Base-by-base conservation (phyloP, 2,888 invertebrate genomes). In the Laspeyria flexula region DNA sequence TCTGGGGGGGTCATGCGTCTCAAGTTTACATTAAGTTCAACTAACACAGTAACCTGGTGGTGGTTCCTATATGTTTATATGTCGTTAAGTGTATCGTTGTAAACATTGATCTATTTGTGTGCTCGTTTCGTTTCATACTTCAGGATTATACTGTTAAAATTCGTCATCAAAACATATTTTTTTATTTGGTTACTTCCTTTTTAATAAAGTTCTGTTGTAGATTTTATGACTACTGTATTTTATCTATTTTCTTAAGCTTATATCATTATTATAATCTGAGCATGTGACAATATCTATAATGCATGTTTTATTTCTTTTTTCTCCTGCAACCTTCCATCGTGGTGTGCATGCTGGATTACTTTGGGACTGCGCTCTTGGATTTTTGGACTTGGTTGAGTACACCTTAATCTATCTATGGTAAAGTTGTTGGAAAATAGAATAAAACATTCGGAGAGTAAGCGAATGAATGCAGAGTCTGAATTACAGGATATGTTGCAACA, bases 351-450 rank as follows among this genome's bases (percentile, higher is more conserved):
- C 42, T 42, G 73, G 60, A 64, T 49, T 57, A 43, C 38, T 67
- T 59, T 60, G 56, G 64, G 61, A 56, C 69, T 57, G 52, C 63
- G 53, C 64, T 65, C 54, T 57, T 60, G 50, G 65, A 60, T 5
- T 21, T 5, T 21, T 21, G 21, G 21, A 21, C 21, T 5, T 21
- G 67, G 83, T 81, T 81, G 76, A 79, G 82, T 86, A 81, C 77
- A 71, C 59, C 69, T 71, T 33, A 38, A 39, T 31, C 18, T 45
- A 31, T 65, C 55, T 54, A 48, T 69, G 65, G 63, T 75, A 73
- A 78, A 96, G 96, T 93, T 94, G 65, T 86, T 95, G 70, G 92
- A 93, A 64, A 93, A 93, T 72, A 94, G 94, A 81, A 88, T 95
- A 58, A 94, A 93, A 61, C 94, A 94, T 77, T 91, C 94, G 34